A percentile compares a stretch with the other conserved stretches of the same genome.
Conservation (phyloP, 1,140 invertebrate species). For the Asbolus verrucosus region DNA sequence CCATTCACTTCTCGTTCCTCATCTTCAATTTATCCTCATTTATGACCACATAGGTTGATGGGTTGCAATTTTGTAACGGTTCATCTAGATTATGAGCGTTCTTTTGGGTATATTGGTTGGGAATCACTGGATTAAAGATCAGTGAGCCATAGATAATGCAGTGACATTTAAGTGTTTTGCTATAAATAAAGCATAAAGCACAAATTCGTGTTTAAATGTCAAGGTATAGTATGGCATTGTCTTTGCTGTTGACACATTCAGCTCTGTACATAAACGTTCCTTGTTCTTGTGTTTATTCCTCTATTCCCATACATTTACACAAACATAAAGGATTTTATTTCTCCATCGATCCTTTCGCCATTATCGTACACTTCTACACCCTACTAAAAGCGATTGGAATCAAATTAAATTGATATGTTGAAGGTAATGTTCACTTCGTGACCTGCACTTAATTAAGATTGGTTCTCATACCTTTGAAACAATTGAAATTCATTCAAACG, state of each 20-base stretch:
- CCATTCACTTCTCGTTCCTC: not conserved
- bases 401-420: slow-evolving; percentile 38
- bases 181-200: slow-evolving; percentile 19
- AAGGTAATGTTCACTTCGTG: slow-evolving; percentile 17
- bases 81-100: not conserved
- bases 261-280: slow-evolving; percentile 17
- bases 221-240: slow-evolving; percentile 25
- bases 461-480: slow-evolving; percentile 24
- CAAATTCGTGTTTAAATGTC: slow-evolving; percentile 25
- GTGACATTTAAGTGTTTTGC: slow-evolving; percentile 20
- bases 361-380: slow-evolving; percentile 16
- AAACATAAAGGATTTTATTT: slow-evolving; percentile 15
- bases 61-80: not conserved
- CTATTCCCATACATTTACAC: slow-evolving; percentile 14
- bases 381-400: slow-evolving; percentile 13
- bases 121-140: not conserved
- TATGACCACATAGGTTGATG: not conserved
- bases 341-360: slow-evolving; percentile 20
- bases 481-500: slow-evolving; percentile 30
- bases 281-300: slow-evolving; percentile 7
- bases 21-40: not conserved
- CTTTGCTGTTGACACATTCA: slow-evolving; percentile 30
- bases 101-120: not conserved
- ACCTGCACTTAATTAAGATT: slow-evolving; percentile 31
- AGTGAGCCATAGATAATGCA: slow-evolving; percentile 4